Evolutionary conservation across 2,797 vertebrate species (phyloP), one percentile per base, ranked within the genome.

Genomic region (Okamejei kenojei): DNA sequence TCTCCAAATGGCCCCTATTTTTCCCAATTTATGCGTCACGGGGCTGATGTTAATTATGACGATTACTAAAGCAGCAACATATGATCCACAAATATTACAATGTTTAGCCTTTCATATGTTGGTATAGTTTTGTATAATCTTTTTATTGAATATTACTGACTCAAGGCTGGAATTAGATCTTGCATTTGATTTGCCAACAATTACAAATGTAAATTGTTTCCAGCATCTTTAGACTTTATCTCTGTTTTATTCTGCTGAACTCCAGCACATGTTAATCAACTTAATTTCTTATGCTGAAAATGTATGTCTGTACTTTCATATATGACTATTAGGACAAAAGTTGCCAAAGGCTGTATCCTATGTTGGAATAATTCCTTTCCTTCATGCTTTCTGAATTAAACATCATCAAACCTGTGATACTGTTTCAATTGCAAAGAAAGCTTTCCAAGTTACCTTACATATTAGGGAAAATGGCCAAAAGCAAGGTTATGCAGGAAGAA

Each of bases 31-130:
- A 97, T 98, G 95, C 96, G 98, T 94, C 97, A 98, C 0, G 98
- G 98, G 26, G 98, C 98, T 23, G 95, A 97, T 0, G 98, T 99
- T 95, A 99, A 99, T 95, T 99, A 99, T 0, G 98, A 99, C 1
- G 98, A 99, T 94, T 98, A 99, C 94, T 99, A 95, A 95, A 0
- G 1, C 76, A 63, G 23, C 9, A 35, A 35, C 23, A 45, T 74
- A 71, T 21, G 73, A 76, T 76, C 38, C 29, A 91, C 54, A 45
- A 54, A 8, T 54, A 29, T 65, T 88, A 88, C 26, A 45, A 2
- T 65, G n/a, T 21, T 32, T 76, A 58, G 5, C 71, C 73, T 45
- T 54, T 91, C 38, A 90, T 13, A 21, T 74, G 71, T 54, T 54
- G 38, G 38, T 26, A 76, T n/a, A 17, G 45, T 45, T 2, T 1